phyloP scores from a whole-genome alignment of 2,113 vertebrate genomes.

The Ailuropoda melanoleuca region DNA sequence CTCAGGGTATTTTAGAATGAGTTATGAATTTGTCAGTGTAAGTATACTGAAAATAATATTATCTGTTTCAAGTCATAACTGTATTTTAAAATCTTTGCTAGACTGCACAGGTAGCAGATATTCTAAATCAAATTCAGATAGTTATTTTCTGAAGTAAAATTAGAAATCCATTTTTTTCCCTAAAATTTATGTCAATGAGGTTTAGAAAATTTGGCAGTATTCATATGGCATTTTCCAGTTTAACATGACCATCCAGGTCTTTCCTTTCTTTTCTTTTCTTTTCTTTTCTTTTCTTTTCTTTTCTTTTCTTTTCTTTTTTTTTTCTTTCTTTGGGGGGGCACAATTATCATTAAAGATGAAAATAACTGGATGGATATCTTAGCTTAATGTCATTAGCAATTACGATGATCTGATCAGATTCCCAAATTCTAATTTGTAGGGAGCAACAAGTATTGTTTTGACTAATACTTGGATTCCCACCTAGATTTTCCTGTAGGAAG shows the following conservation, averaged over 20 bases:
- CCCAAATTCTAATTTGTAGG: not conserved
- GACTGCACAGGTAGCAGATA: not conserved
- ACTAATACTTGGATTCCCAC: not conserved
- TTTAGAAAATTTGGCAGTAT: not conserved
- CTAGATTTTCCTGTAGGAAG: not conserved
- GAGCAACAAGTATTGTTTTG: not conserved
- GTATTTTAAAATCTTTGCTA: conserved; percentile 37
- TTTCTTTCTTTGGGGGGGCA: not conserved
- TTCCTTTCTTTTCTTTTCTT: not conserved
- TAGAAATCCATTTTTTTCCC: not conserved
- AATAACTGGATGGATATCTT: not conserved
- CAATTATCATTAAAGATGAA: not conserved
- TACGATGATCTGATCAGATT: not conserved
- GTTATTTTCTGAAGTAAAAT: not conserved
- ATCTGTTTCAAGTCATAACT: conserved; percentile 43
- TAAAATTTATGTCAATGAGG: not conserved
- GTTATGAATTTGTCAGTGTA: conserved; percentile 13
- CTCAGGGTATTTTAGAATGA: conserved; percentile 22
- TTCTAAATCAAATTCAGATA: conserved; percentile 38
- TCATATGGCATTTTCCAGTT: not conserved
- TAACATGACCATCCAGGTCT: not conserved
- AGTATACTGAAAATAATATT: conserved; percentile 38
- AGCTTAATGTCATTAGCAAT: not conserved
- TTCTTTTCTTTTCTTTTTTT: too few species aligned
- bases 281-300: not conserved